Percentiles rank a stretch among this genome's conserved stretches.
Conservation (phyloP, 1,140 invertebrate genomes). For the Magallana gigas region DNA sequence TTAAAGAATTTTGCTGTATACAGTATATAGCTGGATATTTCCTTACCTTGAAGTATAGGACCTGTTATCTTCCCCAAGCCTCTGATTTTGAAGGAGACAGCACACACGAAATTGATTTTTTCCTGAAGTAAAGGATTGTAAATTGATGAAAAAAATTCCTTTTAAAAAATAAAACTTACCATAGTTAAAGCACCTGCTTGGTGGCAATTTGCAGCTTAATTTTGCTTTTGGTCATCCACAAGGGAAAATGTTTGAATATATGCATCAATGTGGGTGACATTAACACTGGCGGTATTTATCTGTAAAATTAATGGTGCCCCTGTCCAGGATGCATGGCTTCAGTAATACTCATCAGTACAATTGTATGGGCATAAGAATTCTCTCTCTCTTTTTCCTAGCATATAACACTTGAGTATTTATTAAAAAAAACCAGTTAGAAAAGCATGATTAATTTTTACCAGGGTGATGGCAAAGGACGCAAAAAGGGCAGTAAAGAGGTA, state of each 20-base stretch:
- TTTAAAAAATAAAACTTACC: too few relatives aligned
- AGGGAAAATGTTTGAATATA: neutral
- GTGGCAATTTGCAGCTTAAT: too few relatives aligned
- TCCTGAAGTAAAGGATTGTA: too few relatives aligned
- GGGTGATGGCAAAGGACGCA: conserved; percentile 28
- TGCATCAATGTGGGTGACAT: conserved; percentile 16
- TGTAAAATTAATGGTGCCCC: neutral
- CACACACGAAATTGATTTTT: too few relatives aligned
- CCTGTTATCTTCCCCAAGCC: too few relatives aligned
- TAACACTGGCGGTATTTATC: neutral
- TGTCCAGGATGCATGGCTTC: conserved; percentile 26
- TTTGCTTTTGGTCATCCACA: too few relatives aligned
- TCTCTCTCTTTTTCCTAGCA: neutral
- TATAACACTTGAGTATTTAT: neutral
- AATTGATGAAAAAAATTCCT: too few relatives aligned
- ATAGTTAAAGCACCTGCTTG: too few relatives aligned
- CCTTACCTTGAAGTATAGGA: too few relatives aligned
- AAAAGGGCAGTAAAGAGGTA: conserved; percentile 30
- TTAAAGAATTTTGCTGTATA: too few relatives aligned
- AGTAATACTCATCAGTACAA: neutral
- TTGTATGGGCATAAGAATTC: neutral
- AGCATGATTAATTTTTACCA: conserved; percentile 30
- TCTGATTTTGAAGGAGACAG: too few relatives aligned
- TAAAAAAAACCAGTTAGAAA: neutral
- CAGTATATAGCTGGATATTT: too few relatives aligned